These are phyloP conservation scores for Matsumyia berberina DNA, from an alignment of 2,888 invertebrate genomes.

Conservation along the genomic window DNA sequence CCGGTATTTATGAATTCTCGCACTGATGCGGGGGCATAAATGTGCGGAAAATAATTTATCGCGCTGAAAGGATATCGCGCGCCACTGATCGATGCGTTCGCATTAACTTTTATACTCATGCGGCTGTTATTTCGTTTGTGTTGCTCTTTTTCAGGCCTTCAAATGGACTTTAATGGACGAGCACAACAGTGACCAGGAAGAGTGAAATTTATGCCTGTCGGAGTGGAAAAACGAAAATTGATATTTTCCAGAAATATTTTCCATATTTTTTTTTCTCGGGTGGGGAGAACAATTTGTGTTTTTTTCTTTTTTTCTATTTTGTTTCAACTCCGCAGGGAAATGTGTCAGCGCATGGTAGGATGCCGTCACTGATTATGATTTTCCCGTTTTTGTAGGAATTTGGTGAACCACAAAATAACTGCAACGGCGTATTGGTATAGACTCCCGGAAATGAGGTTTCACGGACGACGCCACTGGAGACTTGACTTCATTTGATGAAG, in stretches of 20 bases:
- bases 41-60: constrained; percentile 66
- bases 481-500: constrained; percentile 13
- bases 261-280: constrained; percentile 18
- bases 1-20: constrained; percentile 43
- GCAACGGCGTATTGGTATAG: constrained; percentile 57
- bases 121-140: constrained; percentile 31
- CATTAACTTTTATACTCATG: constrained; percentile 58
- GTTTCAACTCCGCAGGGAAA: constrained; percentile 33
- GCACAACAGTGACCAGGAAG: constrained; percentile 27
- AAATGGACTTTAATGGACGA: constrained; percentile 35
- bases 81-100: constrained; percentile 74
- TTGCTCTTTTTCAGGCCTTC: constrained; percentile 37
- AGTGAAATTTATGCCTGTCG: constrained; percentile 61
- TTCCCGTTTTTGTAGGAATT: constrained; percentile 55
- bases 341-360: constrained; percentile 54
- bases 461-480: constrained; percentile 45
- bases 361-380: constrained; percentile 20
- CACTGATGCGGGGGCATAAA: constrained; percentile 50
- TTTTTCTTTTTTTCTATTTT: constrained; percentile 31
- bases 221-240: constrained; percentile 75
- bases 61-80: constrained; percentile 68
- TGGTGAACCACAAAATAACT: constrained; percentile 74
- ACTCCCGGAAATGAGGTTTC: constrained; percentile 39
- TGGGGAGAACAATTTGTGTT: constrained; percentile 12
- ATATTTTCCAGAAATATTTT: constrained; percentile 57